phyloP scores from a whole-genome alignment of 2,888 invertebrate genomes.

The Bedellia somnulentella region DNA sequence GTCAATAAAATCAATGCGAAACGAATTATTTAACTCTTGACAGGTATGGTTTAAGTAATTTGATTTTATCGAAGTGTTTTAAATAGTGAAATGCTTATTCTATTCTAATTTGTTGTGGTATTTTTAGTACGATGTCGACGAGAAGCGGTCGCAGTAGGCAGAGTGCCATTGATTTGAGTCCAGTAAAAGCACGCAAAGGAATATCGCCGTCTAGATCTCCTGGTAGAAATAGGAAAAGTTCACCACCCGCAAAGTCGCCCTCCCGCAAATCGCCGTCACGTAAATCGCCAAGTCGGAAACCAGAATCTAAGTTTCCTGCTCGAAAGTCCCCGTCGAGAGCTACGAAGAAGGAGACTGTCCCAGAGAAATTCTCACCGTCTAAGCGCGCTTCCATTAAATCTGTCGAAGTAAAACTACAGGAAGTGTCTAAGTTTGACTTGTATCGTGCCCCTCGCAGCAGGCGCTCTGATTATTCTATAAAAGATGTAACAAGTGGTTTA shows the following conservation, averaged over 20 bases:
- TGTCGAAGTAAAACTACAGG: slow-evolving; percentile 22
- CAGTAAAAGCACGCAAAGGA: slow-evolving; percentile 33
- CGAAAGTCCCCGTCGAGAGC: slow-evolving; percentile 44
- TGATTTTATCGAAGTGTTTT: too few species aligned
- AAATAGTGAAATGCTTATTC: too few species aligned
- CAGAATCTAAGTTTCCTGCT: slow-evolving; percentile 32
- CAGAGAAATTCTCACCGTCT: slow-evolving; percentile 26
- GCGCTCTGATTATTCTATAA: slow-evolving; percentile 33
- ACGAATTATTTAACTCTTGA: slow-evolving; percentile 1
- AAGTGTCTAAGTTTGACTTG: slow-evolving; percentile 24
- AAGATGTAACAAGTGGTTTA: slow-evolving; percentile 21
- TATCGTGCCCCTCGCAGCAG: slow-evolving; percentile 28
- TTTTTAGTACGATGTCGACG: slow-evolving; percentile 37
- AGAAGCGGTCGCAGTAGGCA: slow-evolving; percentile 39
- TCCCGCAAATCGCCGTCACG: slow-evolving; percentile 53
- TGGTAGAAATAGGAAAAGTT: slow-evolving; percentile 39
- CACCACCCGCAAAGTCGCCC: slow-evolving; percentile 30
- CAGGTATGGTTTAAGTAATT: too few species aligned
- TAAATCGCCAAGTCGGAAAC: slow-evolving; percentile 50
- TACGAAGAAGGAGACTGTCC: slow-evolving; percentile 21
- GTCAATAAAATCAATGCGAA: slow-evolving; percentile 6
- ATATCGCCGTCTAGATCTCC: slow-evolving; percentile 47
- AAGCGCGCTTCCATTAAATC: slow-evolving; percentile 29
- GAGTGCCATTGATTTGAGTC: slow-evolving; percentile 30
- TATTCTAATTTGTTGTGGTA: too few species aligned